Percentiles rank a stretch among this genome's conserved stretches.
These are phyloP conservation scores for Chloroceryle aenea DNA, from an alignment of 2,113 vertebrate species.

Conservation along the genomic window DNA sequence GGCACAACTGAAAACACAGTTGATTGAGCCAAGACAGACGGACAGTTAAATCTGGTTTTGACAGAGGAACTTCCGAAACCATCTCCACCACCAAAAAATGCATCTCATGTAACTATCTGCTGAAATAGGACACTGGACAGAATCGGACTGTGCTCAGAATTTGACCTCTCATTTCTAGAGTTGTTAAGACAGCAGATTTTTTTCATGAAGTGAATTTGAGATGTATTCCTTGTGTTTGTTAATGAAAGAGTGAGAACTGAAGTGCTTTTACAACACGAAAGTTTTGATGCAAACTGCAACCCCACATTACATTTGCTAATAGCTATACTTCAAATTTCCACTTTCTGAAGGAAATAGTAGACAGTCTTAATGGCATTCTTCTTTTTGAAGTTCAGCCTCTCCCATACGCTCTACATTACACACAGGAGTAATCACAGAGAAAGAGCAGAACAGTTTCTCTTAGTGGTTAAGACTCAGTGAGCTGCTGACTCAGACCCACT, in stretches of 20 bases:
- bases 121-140: neutral
- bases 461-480: neutral
- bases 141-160: neutral
- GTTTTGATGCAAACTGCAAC: neutral
- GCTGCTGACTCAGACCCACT: conserved; percentile 24
- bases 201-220: neutral
- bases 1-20: neutral
- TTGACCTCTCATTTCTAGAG: neutral
- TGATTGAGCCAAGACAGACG: neutral
- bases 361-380: neutral
- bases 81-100: neutral
- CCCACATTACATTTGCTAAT: neutral
- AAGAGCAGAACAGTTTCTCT: neutral
- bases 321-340: neutral
- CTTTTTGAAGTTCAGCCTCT: neutral
- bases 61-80: neutral
- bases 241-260: neutral
- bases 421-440: neutral
- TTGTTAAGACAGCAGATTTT: neutral
- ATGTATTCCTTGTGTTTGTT: neutral
- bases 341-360: neutral
- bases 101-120: neutral
- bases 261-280: neutral
- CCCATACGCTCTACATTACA: neutral
- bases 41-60: neutral